Conservation (phyloP, 2,113 vertebrate species). For the Lontra canadensis region DNA sequence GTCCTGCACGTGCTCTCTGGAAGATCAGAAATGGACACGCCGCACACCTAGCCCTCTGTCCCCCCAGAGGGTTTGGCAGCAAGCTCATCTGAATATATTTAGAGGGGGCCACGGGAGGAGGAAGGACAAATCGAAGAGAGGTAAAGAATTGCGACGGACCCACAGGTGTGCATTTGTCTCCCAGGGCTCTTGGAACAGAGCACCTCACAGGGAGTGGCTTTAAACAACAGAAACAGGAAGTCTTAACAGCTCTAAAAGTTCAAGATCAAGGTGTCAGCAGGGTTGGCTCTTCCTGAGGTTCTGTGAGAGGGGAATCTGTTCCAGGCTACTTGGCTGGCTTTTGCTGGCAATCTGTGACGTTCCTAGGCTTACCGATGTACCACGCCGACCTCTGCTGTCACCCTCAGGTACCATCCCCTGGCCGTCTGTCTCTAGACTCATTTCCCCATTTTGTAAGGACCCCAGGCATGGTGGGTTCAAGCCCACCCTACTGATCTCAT, state of each 20-base stretch:
- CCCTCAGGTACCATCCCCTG: background rate
- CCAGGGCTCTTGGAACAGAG: background rate
- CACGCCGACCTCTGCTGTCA: background rate
- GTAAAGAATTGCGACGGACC: background rate
- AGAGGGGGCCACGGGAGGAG: background rate
- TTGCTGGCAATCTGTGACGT: background rate
- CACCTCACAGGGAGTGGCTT: background rate
- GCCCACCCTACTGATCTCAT: background rate
- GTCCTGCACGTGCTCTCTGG: background rate
- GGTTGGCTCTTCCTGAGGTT: background rate
- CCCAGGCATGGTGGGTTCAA: background rate
- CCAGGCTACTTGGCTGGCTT: background rate
- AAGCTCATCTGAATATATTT: background rate
- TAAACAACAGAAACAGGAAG: background rate
- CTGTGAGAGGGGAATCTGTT: rapidly evolving
- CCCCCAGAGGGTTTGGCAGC: rapidly evolving
- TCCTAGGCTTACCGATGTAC: background rate
- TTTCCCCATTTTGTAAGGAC: background rate
- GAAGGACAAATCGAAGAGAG: background rate
- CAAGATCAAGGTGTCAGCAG: background rate
- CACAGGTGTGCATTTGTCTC: background rate
- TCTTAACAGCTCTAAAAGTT: background rate
- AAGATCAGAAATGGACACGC: background rate
- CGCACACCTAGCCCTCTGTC: rapidly evolving
- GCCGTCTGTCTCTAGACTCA: background rate